Percentiles rank a stretch among this genome's conserved stretches.
Evolutionary conservation across 2,888 invertebrate genomes (phyloP).

Genomic region (Cosmorhoe ocellata): DNA sequence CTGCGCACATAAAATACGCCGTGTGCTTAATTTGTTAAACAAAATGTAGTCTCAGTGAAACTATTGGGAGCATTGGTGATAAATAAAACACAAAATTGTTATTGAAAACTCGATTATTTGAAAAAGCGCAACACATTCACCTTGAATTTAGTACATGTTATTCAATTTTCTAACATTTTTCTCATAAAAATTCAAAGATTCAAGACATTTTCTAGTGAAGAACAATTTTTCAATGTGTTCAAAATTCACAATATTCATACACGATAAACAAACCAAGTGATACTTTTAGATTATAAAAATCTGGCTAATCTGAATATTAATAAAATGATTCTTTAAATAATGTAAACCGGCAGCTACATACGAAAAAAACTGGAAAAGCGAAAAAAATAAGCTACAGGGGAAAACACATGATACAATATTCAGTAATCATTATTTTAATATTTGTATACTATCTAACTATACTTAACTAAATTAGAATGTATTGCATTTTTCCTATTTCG

Average conservation of each 20-base stretch:
- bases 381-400: conserved; percentile 40
- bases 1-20: no score
- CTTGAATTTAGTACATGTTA: conserved; percentile 37
- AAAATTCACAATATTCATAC: conserved; percentile 10
- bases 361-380: conserved; percentile 30
- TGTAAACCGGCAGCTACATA: conserved; percentile 8
- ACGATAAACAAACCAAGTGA: conserved; percentile 9
- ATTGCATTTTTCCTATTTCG: conserved; percentile 65
- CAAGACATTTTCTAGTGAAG: conserved; percentile 7
- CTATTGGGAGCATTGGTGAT: no score
- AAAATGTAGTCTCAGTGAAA: no score
- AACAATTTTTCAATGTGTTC: conserved; percentile 2
- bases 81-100: conserved; percentile 69
- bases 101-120: conserved; percentile 78
- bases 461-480: conserved; percentile 69
- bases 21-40: no score
- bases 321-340: not conserved
- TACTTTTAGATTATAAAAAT: not conserved
- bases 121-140: conserved; percentile 74
- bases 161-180: conserved; percentile 19
- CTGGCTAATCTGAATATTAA: conserved; percentile 2
- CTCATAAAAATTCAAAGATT: conserved; percentile 13
- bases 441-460: conserved; percentile 57
- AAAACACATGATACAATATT: conserved; percentile 30
- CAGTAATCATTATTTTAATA: conserved; percentile 42